These are phyloP conservation scores for Lateolabrax maculatus DNA, from an alignment of 2,797 vertebrate genomes.

Conservation along the genomic window DNA sequence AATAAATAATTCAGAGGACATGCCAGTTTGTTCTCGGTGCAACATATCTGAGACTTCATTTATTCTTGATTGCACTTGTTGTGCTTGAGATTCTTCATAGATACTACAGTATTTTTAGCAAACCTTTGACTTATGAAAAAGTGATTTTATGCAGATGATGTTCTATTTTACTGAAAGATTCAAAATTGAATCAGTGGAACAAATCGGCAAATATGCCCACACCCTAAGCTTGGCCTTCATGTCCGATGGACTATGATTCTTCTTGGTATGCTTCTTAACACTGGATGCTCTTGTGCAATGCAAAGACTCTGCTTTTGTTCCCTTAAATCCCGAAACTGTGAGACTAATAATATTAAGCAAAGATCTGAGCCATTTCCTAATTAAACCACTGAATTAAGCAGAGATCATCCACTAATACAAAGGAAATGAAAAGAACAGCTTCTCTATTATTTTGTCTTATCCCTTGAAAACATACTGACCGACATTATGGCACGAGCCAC, in stretches of 20 bases:
- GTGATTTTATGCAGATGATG: conserved; percentile 27
- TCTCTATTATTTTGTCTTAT: conserved; percentile 76
- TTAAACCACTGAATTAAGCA: conserved; percentile 77
- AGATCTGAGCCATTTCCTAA: conserved; percentile 69
- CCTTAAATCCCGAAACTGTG: conserved; percentile 29
- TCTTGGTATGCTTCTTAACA: conserved; percentile 24
- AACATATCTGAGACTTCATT: conserved; percentile 5
- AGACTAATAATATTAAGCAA: conserved; percentile 24
- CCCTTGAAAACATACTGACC: conserved; percentile 77
- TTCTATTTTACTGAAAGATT: conserved; percentile 6
- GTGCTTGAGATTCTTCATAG: neutral
- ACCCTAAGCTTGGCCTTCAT: no score
- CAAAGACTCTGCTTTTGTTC: conserved; percentile 41
- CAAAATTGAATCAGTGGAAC: neutral
- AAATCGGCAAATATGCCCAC: no score
- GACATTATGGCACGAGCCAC: conserved; percentile 71
- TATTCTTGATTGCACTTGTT: conserved; percentile 26
- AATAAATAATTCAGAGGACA: conserved; percentile 56
- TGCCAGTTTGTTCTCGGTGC: conserved; percentile 41
- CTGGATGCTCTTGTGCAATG: neutral
- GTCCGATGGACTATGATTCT: conserved; percentile 23
- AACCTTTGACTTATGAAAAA: neutral
- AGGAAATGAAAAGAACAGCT: conserved; percentile 81
- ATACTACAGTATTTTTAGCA: neutral
- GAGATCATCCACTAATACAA: conserved; percentile 79